phyloP scores from a whole-genome alignment of 2,888 invertebrate species.

The Belgica antarctica region DNA sequence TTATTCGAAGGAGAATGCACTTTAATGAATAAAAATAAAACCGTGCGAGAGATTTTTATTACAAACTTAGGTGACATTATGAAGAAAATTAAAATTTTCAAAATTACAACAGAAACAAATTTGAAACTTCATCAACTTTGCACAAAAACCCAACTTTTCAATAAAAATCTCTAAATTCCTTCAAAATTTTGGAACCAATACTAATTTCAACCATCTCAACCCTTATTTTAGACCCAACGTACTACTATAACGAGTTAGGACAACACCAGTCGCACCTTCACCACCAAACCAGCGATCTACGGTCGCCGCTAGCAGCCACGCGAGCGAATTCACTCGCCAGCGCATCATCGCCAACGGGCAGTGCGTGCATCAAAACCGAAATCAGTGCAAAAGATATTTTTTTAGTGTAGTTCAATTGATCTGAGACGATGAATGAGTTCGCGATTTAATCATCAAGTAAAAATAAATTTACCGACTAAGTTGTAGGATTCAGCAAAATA shows the following conservation, averaged over 20 bases:
- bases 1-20: too few species aligned
- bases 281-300: conserved; percentile 55
- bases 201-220: neutral
- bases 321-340: conserved; percentile 68
- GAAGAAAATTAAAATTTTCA: neutral
- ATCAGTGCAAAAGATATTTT: conserved; percentile 46
- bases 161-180: too few species aligned
- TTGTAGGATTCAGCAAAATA: neutral
- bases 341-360: conserved; percentile 69
- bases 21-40: too few species aligned
- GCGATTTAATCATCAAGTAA: neutral
- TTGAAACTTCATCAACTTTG: neutral
- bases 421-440: neutral
- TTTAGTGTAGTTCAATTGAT: conserved; percentile 42
- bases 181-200: neutral
- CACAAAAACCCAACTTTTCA: conserved; percentile 15
- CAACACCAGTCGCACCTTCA: conserved; percentile 47
- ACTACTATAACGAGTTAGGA: conserved; percentile 59
- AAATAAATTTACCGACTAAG: neutral
- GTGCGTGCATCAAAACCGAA: conserved; percentile 67
- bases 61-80: too few species aligned
- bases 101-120: too few species aligned
- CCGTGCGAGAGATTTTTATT: too few species aligned
- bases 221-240: conserved; percentile 60
- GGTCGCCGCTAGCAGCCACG: conserved; percentile 69